These are phyloP conservation scores for Pterocles burchelli DNA, from an alignment of 2,113 vertebrate species.

Conservation along the genomic window DNA sequence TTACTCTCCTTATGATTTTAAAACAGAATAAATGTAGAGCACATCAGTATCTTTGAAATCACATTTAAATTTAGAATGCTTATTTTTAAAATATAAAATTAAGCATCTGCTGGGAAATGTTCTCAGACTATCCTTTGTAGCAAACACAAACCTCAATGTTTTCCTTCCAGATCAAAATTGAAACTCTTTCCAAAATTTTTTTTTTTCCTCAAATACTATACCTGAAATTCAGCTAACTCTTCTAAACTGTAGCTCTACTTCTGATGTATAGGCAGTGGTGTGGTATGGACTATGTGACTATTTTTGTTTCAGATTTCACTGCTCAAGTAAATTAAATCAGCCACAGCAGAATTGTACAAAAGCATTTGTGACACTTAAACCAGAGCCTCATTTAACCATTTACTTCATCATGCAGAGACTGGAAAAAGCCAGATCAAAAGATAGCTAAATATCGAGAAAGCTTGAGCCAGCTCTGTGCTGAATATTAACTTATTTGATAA, in stretches of 20 bases:
- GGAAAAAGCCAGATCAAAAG: background rate
- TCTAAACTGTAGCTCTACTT: background rate
- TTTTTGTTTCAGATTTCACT: background rate
- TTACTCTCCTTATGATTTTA: background rate
- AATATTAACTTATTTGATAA: background rate
- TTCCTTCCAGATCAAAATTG: background rate
- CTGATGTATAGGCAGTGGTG: background rate
- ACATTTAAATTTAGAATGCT: background rate
- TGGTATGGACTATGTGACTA: background rate
- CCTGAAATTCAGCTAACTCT: background rate
- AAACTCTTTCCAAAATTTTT: background rate
- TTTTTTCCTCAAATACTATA: background rate
- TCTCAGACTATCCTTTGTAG: background rate
- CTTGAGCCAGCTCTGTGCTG: background rate
- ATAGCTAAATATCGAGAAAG: background rate
- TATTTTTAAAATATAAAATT: background rate
- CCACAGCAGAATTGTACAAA: background rate
- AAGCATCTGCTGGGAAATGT: background rate
- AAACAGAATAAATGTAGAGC: background rate
- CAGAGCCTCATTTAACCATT: background rate
- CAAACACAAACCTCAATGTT: background rate
- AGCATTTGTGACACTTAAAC: rapidly evolving
- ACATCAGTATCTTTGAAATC: background rate
- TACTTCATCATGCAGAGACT: background rate
- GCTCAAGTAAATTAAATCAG: background rate